Evolutionary conservation across 2,888 invertebrate genomes (phyloP), one percentile per base, ranked within the genome.

Genomic region (Leptinotarsa tumamoca): DNA sequence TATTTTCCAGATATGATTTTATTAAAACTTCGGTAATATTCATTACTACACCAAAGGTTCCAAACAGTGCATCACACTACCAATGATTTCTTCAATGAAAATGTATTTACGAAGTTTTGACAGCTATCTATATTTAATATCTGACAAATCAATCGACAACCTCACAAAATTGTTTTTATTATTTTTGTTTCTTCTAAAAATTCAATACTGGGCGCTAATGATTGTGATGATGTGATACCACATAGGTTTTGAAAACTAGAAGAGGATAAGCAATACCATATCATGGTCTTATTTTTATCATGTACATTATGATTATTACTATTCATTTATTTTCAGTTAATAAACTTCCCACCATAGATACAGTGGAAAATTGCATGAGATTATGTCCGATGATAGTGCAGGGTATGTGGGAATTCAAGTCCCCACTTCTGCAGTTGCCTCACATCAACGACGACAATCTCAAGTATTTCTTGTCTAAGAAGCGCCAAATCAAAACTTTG

Each of bases 341-440:
- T 10, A 92, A 94, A 79, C 89, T 96, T 79, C 96, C 97, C 15
- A 93, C 93, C 56, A 94, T 99, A 82, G 97, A 98, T 87, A 98
- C 98, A 3, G 95, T 99, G 82, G 99, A 99, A 89, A 97, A 98
- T 89, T 96, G 96, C 84, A 98, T 99, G 98, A 98, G 97, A 87
- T 89, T 98, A 73, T 95, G 96, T 74, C 98, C 98, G 52, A 98
- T 99, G 96, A 93, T 98, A 75, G 96, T 99, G 4, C 99, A 99
- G 90, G 99, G 94, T 0, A 90, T 98, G 75, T 98, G 98, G 97
- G 98, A 98, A 85, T 95, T 93, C 87, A 97, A 97, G 88, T 97
- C 96, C 79, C 96, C 98, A 0, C 90, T 99, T 43, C 91, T 99
- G 17, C 99, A 99, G 89, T 90, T 99, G 78, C 98, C 98, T 2